A percentile compares a stretch with the other conserved stretches of the same genome.
phyloP scores from a whole-genome alignment of 2,888 invertebrate species.

The Boloria euphrosyne region DNA sequence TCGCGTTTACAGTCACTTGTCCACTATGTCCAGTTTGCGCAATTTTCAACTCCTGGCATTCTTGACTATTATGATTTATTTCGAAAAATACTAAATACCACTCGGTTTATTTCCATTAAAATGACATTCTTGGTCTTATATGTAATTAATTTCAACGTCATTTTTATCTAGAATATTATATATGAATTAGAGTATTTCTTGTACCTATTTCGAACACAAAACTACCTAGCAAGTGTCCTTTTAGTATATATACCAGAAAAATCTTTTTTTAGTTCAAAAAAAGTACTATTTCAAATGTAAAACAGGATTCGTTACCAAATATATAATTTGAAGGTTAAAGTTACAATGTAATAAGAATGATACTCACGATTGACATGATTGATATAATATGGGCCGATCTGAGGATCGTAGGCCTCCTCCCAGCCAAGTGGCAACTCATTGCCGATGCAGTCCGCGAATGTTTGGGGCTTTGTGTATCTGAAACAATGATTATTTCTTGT shows the following conservation, averaged over 20 bases:
- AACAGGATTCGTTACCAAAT: too few relatives aligned
- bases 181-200: too few relatives aligned
- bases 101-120: too few relatives aligned
- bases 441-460: constrained; percentile 98
- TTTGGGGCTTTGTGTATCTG: constrained; percentile 98
- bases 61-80: constrained; percentile 21
- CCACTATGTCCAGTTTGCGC: constrained; percentile 34
- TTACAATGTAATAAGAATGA: constrained; percentile 35
- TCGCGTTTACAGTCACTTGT: constrained; percentile 37
- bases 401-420: constrained; percentile 97
- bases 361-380: constrained; percentile 97
- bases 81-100: not conserved
- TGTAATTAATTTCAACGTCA: too few relatives aligned
- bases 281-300: too few relatives aligned
- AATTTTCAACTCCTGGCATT: constrained; percentile 33
- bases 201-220: too few relatives aligned
- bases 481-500: constrained; percentile 65
- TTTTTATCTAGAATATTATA: too few relatives aligned
- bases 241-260: too few relatives aligned
- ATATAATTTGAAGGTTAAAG: constrained; percentile 6
- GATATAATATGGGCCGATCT: constrained; percentile 97
- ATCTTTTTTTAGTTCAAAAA: too few relatives aligned
- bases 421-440: constrained; percentile 98
- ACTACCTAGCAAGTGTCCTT: too few relatives aligned
- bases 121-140: too few relatives aligned